Percentiles rank a stretch among this genome's conserved stretches.
Conservation (phyloP, 2,888 invertebrate genomes). For the Caenorhabditis sp. region DNA sequence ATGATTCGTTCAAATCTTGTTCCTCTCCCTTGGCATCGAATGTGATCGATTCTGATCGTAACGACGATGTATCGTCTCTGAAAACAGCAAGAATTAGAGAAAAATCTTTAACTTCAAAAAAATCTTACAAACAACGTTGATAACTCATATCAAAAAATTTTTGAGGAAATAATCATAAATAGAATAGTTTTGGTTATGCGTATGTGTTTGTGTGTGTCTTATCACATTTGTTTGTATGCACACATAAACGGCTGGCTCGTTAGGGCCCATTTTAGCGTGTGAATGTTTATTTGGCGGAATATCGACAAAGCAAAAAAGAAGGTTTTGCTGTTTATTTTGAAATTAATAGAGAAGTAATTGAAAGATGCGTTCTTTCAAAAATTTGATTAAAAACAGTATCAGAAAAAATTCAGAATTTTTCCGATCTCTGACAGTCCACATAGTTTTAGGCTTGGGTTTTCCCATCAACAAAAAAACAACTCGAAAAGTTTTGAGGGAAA, state of each 20-base stretch:
- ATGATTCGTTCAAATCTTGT: conserved; percentile 49
- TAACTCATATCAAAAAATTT: background rate
- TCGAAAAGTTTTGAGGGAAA: no score
- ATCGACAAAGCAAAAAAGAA: background rate
- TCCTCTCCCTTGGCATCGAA: conserved; percentile 48
- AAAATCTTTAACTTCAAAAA: background rate
- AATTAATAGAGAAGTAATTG: no score
- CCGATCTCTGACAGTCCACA: no score
- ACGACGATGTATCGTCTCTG: conserved; percentile 54
- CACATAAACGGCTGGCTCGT: background rate
- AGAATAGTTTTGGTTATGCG: conserved; percentile 1
- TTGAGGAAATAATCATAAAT: background rate
- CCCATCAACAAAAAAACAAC: no score
- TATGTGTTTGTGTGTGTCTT: background rate
- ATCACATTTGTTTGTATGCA: conserved; percentile 1
- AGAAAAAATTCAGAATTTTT: no score
- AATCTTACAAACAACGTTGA: conserved; percentile 16
- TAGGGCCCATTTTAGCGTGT: background rate
- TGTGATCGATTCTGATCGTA: conserved; percentile 51
- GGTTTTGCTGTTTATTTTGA: background rate
- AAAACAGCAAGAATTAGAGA: conserved; percentile 7
- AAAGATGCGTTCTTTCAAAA: no score
- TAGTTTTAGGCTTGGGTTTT: no score
- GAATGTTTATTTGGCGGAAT: conserved; percentile 4
- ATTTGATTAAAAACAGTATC: no score